Evolutionary conservation across 2,113 vertebrate species (phyloP).

Genomic region (Herpailurus yagouaroundi): DNA sequence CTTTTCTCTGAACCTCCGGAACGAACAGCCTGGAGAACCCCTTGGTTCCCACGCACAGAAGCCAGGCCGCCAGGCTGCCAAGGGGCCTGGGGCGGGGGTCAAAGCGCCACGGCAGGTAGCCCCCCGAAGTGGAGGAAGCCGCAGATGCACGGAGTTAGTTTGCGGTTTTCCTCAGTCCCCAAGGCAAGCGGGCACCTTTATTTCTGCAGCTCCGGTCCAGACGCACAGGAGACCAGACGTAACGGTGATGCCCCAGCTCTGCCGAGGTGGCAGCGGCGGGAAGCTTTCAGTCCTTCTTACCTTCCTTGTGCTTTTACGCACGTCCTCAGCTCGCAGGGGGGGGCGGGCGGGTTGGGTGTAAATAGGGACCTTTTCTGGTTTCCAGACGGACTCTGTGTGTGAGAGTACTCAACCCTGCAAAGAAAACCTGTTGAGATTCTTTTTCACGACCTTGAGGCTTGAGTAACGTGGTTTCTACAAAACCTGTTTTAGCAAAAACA

Average conservation of each 20-base stretch:
- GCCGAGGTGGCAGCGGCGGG: rapidly evolving
- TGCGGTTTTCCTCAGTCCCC: neutral
- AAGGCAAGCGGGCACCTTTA: rapidly evolving
- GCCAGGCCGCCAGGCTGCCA: neutral
- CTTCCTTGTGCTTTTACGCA: neutral
- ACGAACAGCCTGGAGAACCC: neutral
- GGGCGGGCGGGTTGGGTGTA: too few species aligned
- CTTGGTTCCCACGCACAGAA: neutral
- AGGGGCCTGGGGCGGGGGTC: neutral
- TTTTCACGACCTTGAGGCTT: neutral
- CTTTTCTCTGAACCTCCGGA: neutral
- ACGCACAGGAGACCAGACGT: rapidly evolving
- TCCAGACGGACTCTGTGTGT: neutral
- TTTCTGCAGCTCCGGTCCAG: rapidly evolving
- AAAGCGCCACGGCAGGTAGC: rapidly evolving
- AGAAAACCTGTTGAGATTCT: neutral
- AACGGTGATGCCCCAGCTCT: rapidly evolving
- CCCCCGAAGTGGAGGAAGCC: rapidly evolving
- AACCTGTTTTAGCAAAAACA: neutral
- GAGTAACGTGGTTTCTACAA: neutral
- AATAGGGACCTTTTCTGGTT: neutral
- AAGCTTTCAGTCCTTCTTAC: rapidly evolving
- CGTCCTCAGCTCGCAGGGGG: too few species aligned
- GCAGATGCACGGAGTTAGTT: rapidly evolving
- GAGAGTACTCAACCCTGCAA: neutral